Base-by-base conservation (phyloP, 2,888 invertebrate genomes). In the Epirrhoe tristata region DNA sequence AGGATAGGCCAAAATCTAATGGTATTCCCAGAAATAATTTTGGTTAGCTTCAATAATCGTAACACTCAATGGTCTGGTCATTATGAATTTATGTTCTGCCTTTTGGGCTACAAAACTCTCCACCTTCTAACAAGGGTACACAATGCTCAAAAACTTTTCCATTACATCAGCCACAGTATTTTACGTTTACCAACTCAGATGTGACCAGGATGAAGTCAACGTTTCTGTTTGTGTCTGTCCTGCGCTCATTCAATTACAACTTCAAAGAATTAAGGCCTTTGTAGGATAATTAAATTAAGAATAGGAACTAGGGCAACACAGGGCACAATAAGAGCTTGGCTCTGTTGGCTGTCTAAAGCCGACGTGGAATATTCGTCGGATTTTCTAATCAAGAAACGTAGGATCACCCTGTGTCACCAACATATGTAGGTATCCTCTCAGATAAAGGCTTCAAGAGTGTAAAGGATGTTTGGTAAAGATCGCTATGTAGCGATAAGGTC, bases 241-340 rank as follows among this genome's bases (percentile, higher is more conserved):
- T 62, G 51, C 32, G 17, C 39, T 63, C 56, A 63, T 63, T 51
- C 39, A 63, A 63, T 56, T 57, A 63, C 56, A 12, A 31, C 51
- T 32, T 51, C 62, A 62, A 63, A 57, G 56, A 50, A 51, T 6
- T 31, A 53, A 56, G 59, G 63, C 63, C 62, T 63, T 63, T 63
- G 63, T 57, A 51, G 31, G 10, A 36, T 55, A 62, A 57, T 63
- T 51, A 63, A 56, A 62, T 62, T 63, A 57, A 56, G 57, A 54
- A 55, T 46, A 43, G 56, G 43, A 56, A 54, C 43, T 24, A 46
- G 14, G n/a, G 5, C 24, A 16, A n/a, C 6, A 39, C 39, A 5
- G 36, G 39, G 55, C 17, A 43, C 46, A 32, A 31, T 48, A 48
- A 48, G 12, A 16, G 12, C 6, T 16, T 14, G 48, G 14, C 14